A percentile compares a stretch with the other conserved stretches of the same genome.
Evolutionary conservation across 2,113 vertebrate genomes (phyloP).

Genomic region (Planiliza haematocheilus): DNA sequence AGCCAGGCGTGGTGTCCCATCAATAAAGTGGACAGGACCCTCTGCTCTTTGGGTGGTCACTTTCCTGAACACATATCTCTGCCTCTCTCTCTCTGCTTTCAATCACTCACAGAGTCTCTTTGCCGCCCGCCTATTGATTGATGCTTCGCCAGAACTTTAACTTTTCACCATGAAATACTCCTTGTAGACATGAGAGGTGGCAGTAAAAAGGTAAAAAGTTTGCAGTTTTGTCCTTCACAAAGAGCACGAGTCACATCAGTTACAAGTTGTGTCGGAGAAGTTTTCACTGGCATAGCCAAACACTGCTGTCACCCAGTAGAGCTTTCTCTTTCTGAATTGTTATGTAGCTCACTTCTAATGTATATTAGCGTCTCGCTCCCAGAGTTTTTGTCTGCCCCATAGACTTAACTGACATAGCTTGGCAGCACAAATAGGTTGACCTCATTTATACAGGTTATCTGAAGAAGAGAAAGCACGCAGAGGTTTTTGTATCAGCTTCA

Average conservation of each 20-base stretch:
- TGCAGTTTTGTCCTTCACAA: slow-evolving; percentile 5
- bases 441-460: no score
- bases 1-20: slow-evolving; percentile 2
- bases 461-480: no score
- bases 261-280: background rate
- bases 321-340: no score
- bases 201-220: slow-evolving; percentile 14
- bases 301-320: no score
- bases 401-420: no score
- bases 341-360: no score
- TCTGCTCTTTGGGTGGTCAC: slow-evolving; percentile 37
- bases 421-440: no score
- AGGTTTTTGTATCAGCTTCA: no score
- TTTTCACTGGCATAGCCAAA: no score
- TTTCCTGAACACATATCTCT: slow-evolving; percentile 19
- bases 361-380: no score
- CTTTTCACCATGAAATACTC: slow-evolving; percentile 8
- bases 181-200: background rate
- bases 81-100: background rate
- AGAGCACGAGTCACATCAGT: background rate
- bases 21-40: slow-evolving; percentile 47
- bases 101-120: background rate
- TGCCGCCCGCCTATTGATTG: background rate
- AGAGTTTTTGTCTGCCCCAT: no score
- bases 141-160: background rate